Evolutionary conservation across 2,113 vertebrate genomes (phyloP).

Genomic region (Psilopogon haemacephalus): DNA sequence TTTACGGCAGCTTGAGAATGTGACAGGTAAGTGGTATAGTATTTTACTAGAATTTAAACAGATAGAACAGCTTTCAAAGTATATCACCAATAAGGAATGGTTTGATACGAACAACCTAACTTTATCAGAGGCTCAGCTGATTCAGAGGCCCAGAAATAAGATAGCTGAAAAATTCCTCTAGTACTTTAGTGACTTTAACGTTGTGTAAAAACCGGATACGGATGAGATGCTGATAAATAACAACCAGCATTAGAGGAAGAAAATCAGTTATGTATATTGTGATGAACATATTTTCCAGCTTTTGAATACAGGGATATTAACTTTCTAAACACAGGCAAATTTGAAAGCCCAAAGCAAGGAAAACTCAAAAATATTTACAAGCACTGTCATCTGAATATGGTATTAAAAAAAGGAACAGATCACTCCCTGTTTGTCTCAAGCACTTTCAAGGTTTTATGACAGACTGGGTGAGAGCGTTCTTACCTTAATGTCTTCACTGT

Average conservation of each 20-base stretch:
- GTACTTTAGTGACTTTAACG: not conserved
- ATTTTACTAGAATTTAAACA: constrained; percentile 58
- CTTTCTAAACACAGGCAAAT: not conserved
- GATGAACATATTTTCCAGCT: not conserved
- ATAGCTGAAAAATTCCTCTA: constrained; percentile 5
- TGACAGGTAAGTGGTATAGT: constrained; percentile 49
- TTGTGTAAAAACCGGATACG: not conserved
- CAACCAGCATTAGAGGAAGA: not conserved
- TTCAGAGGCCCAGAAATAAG: constrained; percentile 47
- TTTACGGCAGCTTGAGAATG: constrained; percentile 29
- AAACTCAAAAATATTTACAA: constrained; percentile 8
- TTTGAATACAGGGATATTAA: not conserved
- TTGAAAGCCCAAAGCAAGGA: not conserved
- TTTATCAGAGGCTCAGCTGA: constrained; percentile 53
- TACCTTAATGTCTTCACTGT: not conserved
- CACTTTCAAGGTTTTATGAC: not conserved
- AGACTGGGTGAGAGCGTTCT: not conserved
- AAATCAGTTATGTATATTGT: not conserved
- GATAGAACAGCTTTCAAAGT: constrained; percentile 62
- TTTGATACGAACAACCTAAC: constrained; percentile 43
- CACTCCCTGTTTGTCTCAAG: not conserved
- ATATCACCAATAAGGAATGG: constrained; percentile 52
- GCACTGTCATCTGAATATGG: rapidly evolving
- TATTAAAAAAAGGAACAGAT: not conserved
- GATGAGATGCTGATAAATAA: constrained; percentile 23